Base-by-base conservation (phyloP, 2,797 vertebrate species). In the Margarornis squamiger region DNA sequence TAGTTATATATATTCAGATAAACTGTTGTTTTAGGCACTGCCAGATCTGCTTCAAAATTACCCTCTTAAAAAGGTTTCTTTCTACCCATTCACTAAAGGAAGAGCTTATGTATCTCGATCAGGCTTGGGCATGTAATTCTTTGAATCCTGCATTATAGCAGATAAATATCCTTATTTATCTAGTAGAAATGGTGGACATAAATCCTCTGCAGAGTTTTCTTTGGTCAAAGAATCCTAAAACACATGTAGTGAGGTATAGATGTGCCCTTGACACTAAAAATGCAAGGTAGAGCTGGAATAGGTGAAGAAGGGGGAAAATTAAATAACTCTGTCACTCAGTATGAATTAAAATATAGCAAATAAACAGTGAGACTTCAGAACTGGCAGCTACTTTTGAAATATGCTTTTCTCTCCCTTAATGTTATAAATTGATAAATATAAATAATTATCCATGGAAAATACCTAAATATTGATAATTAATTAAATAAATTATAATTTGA, bases 361-460 rank as follows among this genome's bases (percentile, higher is more conserved):
- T 18, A 61, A 41, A n/a, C 17, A 72, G 10, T 26, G 29, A 41
- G 10, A 46, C 11, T 77, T 81, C 27, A 65, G 34, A 85, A 46
- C 15, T 18, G 20, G 5, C 12, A 65, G 34, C 7, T 83, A 26
- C 29, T 71, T 73, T 81, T 67, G 43, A 81, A 87, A 36, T 2
- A 14, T 1, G 2, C 1, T 49, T 26, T 34, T 26, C 5, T 2
- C 23, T 54, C 5, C 3, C 15, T 21, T 0, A 0, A 5, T 29
- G 15, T 7, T 48, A 52, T 22, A 51, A 87, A 55, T 38, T n/a
- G 21, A 10, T 29, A 51, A 3, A 26, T 9, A 8, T 4, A 51
- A 29, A 51, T 26, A 63, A 15, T 57, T 43, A n/a, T 23, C 21
- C n/a, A 43, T 22, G 14, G 4, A 45, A 38, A 58, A 51, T 34